Evolutionary conservation across 2,113 vertebrate genomes (phyloP), one percentile per base, ranked within the genome.

Genomic region (Carassius gibelio): DNA sequence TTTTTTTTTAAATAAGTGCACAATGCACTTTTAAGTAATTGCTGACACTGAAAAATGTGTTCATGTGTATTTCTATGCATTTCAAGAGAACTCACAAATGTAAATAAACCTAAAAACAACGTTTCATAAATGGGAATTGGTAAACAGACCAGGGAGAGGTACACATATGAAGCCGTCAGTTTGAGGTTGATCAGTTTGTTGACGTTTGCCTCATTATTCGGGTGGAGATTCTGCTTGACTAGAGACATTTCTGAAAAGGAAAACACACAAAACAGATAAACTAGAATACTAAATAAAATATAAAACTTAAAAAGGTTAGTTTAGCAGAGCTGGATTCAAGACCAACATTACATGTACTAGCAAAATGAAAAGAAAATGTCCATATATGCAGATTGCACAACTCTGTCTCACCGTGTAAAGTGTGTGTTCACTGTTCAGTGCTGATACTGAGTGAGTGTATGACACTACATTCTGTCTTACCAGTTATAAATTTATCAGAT

Each of bases 141-240:
- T 75, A 42, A 38, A 45, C 84, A 0, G 89, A 94, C 94, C 91
- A 95, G 85, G 66, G 93, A 79, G 14, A 93, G 91, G 84, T 90
- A 94, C 17, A 93, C 92, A 86, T 94, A 95, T 36, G 94, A 94
- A 1, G 94, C 93, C 8, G 59, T 90, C 75, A 95, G 91, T 84
- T 94, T 94, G 79, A 91, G 79, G 88, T 94, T 94, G 88, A 93
- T 79, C 11, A 95, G 90, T 80, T 93, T 94, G 90, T 94, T 95
- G 72, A 94, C 0, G 84, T 94, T 93, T 7, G 38, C 91, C 82
- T 95, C 94, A 9, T 87, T 91, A 34, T 94, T 93, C 6, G 82
- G 36, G 75, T 94, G 92, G 48, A 93, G 76, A 91, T 94, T 95
- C 68, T 95, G 93, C 88, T 89, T 94, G 0, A 95, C 87, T 5